A percentile compares a stretch with the other conserved stretches of the same genome.
Conservation (phyloP, 2,797 vertebrate genomes). For the Craterocephalus amniculus region DNA sequence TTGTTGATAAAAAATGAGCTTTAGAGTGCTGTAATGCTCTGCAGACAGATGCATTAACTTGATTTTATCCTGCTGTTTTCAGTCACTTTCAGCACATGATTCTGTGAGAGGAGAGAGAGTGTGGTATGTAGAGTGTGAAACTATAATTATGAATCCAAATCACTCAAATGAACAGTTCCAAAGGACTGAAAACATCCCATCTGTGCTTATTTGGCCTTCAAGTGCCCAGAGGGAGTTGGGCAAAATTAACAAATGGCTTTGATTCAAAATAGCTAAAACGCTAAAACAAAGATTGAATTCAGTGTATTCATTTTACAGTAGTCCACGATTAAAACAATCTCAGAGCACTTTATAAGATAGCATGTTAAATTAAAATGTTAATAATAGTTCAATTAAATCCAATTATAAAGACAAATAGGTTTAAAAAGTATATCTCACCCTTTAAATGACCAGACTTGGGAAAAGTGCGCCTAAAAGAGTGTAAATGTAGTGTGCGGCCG, state of each 20-base stretch:
- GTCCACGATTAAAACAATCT: background rate
- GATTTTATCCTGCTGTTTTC: conserved; percentile 46
- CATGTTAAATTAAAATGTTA: background rate
- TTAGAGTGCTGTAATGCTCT: background rate
- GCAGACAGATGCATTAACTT: conserved; percentile 25
- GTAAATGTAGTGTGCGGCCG: conserved; percentile 17
- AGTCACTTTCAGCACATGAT: background rate
- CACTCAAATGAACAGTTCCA: conserved; percentile 62
- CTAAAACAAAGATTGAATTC: background rate
- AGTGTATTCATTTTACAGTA: background rate
- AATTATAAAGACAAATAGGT: background rate
- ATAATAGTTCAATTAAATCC: background rate
- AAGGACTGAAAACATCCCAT: conserved; percentile 70
- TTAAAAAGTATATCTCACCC: background rate
- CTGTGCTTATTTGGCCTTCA: conserved; percentile 69
- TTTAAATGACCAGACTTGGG: too few species aligned
- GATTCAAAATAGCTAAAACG: background rate
- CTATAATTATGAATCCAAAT: conserved; percentile 56
- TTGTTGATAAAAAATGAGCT: too few species aligned
- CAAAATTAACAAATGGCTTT: conserved; percentile 73
- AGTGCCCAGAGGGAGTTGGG: conserved; percentile 60
- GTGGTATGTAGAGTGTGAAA: conserved; percentile 63
- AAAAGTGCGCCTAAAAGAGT: conserved; percentile 6
- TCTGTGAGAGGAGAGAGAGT: conserved; percentile 3
- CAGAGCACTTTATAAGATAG: background rate